Evolutionary conservation across 2,888 invertebrate species (phyloP).

Genomic region (Acleris sparsana): DNA sequence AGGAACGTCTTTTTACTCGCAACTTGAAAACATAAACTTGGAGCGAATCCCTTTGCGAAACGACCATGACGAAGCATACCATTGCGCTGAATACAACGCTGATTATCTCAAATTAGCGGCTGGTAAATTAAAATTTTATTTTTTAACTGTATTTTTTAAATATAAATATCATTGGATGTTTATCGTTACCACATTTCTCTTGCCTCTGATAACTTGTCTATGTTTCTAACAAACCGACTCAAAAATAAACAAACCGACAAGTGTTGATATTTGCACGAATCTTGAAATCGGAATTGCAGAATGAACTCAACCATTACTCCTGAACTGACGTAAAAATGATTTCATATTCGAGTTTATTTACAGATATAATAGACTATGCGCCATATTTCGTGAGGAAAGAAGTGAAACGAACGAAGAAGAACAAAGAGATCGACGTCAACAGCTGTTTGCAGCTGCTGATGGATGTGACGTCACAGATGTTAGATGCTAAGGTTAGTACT

Average conservation of each 20-base stretch:
- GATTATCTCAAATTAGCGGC: conserved; percentile 85
- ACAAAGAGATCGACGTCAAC: conserved; percentile 91
- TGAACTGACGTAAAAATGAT: no score
- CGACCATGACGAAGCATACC: conserved; percentile 71
- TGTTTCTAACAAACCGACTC: no score
- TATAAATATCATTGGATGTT: no score
- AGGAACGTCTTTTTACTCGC: conserved; percentile 63
- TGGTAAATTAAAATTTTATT: conserved; percentile 51
- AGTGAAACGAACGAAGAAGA: conserved; percentile 69
- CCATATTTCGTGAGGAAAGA: conserved; percentile 74
- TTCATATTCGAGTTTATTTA: conserved; percentile 23
- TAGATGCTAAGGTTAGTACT: conserved; percentile 76
- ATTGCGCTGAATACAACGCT: conserved; percentile 85
- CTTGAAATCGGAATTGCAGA: not conserved
- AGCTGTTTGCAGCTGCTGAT: conserved; percentile 96
- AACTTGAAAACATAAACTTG: conserved; percentile 85
- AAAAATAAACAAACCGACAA: no score
- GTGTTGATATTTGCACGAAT: not conserved
- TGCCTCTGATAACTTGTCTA: no score
- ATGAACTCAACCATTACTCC: not conserved
- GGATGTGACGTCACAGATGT: conserved; percentile 92
- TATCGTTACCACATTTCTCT: no score
- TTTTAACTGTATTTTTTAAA: not conserved
- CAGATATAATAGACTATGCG: conserved; percentile 69
- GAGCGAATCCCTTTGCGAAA: conserved; percentile 78